phyloP scores from a whole-genome alignment of 2,888 invertebrate species.

The Mesochorus sp. region DNA sequence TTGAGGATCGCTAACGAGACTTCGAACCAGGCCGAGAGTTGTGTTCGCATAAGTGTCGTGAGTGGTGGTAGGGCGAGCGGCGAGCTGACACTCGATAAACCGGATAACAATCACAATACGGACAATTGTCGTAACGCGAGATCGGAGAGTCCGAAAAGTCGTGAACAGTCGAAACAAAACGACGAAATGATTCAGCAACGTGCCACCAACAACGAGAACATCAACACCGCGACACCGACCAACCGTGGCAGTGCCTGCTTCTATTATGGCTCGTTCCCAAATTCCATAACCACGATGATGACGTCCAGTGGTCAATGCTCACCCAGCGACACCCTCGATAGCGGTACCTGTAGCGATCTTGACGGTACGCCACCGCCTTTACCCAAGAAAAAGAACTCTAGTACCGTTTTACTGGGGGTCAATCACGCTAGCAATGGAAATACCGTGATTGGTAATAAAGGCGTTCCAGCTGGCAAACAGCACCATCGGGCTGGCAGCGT shows the following conservation, averaged over 20 bases:
- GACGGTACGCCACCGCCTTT: slow-evolving; percentile 89
- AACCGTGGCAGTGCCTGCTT: slow-evolving; percentile 84
- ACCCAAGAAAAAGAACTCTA: slow-evolving; percentile 86
- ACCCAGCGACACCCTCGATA: slow-evolving; percentile 91
- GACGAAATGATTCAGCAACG: slow-evolving; percentile 83
- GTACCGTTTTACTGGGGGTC: slow-evolving; percentile 70
- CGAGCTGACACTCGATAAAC: no score
- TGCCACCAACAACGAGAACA: slow-evolving; percentile 70
- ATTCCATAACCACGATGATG: slow-evolving; percentile 84
- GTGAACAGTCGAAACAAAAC: slow-evolving; percentile 57
- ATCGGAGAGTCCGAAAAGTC: slow-evolving; percentile 43
- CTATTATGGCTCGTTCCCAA: slow-evolving; percentile 85
- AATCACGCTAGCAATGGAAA: slow-evolving; percentile 74
- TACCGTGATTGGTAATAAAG: slow-evolving; percentile 71
- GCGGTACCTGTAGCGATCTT: slow-evolving; percentile 93
- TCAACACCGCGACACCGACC: slow-evolving; percentile 73
- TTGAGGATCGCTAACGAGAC: slow-evolving; percentile 69
- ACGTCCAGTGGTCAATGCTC: slow-evolving; percentile 93
- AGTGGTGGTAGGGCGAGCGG: slow-evolving; percentile 76
- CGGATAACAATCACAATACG: slow-evolving; percentile 33
- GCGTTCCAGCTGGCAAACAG: slow-evolving; percentile 83
- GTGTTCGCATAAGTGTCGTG: slow-evolving; percentile 85
- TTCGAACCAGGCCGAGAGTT: slow-evolving; percentile 79
- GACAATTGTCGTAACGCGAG: neutral
- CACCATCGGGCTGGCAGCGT: slow-evolving; percentile 84